Base-by-base conservation (phyloP, 2,888 invertebrate genomes). In the Acrobasis consociella region DNA sequence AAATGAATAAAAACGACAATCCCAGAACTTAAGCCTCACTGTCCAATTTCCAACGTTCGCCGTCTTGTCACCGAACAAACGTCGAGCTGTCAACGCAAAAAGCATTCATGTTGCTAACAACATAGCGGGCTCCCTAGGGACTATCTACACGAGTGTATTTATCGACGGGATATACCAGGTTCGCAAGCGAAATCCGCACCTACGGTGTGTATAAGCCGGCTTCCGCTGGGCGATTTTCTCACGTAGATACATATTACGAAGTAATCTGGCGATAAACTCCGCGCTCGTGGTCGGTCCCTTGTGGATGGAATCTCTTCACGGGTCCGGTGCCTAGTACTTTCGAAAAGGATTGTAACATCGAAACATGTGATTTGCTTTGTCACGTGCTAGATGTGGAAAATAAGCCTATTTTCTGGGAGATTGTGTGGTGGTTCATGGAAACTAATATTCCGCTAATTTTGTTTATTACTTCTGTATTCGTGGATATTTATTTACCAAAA, bases 231-330 rank as follows among this genome's bases (percentile, higher is more conserved):
- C 56, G 39, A 56, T 56, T 56, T 56, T 56, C 56, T 42, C 56
- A 56, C 56, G 56, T 56, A 42, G 56, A 56, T 56, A n/a, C n/a
- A n/a, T n/a, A 56, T 56, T 56, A 56, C 42, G 56, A 42, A 56
- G 56, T 56, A 56, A 56, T 56, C 56, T 56, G 5, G 56, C 56
- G 56, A 56, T 56, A 56, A 56, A 56, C 56, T 56, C 39, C 17
- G 2, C 11, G 39, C 42, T 42, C 22, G 42, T 56, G 42, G 42
- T 22, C 56, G 16, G 53, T 55, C 53, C 53, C 53, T 55, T 52
- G 52, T 10, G 52, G 51, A 37, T 13, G 37, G 53, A 55, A 55
- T 55, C 15, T 55, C 53, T 9, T n/a, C 53, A 55, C 52, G 52
- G 31, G 31, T 52, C 22, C 31, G 52, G 46, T 46, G n/a, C 46